phyloP scores from a whole-genome alignment of 92 coral and sea anemone genomes.

The Pocillopora meandrina region DNA sequence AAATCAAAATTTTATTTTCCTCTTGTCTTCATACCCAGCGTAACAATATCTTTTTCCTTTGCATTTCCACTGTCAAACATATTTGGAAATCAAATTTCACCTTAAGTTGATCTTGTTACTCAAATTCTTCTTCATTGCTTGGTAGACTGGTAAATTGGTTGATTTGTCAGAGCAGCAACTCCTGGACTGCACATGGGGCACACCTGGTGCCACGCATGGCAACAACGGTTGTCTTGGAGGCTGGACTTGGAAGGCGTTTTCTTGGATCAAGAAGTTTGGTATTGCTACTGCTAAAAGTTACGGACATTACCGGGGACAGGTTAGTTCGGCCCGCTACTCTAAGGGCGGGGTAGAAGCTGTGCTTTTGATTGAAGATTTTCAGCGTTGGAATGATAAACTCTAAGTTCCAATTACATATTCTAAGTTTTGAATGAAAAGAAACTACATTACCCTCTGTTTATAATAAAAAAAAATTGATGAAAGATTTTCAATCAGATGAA shows the following conservation, averaged over 20 bases:
- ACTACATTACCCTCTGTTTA: too few relatives aligned
- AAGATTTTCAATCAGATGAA: too few relatives aligned
- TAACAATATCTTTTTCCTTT: too few relatives aligned
- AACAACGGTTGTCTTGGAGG: conserved; percentile 96
- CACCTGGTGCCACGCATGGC: conserved; percentile 81
- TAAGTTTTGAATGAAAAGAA: too few relatives aligned
- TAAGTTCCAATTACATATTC: neutral
- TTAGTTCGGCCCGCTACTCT: conserved; percentile 16
- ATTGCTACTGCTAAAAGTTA: conserved; percentile 84
- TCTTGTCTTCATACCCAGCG: too few relatives aligned
- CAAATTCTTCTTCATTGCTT: neutral
- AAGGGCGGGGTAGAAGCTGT: neutral
- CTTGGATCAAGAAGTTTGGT: conserved; percentile 84
- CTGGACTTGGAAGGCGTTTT: conserved; percentile 97
- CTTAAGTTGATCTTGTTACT: neutral
- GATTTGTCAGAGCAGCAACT: conserved; percentile 90
- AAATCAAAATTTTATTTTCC: too few relatives aligned
- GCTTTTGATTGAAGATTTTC: neutral
- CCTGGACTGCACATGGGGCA: conserved; percentile 93
- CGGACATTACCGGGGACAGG: conserved; percentile 96
- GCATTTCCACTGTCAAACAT: neutral
- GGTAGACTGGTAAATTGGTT: conserved; percentile 79
- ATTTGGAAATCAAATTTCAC: neutral
- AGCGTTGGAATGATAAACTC: neutral
- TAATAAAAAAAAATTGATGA: too few relatives aligned